phyloP scores from a whole-genome alignment of 2,888 invertebrate species.

The Abrostola triplasia region DNA sequence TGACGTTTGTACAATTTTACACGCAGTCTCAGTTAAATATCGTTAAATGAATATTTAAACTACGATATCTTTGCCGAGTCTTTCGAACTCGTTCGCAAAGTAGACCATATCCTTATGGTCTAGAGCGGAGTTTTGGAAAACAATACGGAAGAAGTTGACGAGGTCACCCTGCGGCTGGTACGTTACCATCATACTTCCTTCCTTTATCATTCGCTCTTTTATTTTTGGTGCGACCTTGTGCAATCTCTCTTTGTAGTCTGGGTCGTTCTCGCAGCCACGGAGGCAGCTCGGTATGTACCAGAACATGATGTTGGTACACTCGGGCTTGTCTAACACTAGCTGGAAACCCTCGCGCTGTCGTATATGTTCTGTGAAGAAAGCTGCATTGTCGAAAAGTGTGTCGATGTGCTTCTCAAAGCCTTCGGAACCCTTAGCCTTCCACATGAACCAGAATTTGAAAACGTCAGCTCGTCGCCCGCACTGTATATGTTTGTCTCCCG shows the following conservation, averaged over 20 bases:
- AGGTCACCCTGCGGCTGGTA: constrained; percentile 96
- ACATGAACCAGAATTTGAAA: constrained; percentile 99
- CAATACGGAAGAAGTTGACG: constrained; percentile 98
- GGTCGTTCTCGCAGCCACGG: constrained; percentile 84
- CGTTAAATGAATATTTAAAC: constrained; percentile 64
- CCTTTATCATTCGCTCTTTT: constrained; percentile 98
- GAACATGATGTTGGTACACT: constrained; percentile 98
- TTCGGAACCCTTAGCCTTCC: constrained; percentile 96
- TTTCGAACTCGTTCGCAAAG: constrained; percentile 95
- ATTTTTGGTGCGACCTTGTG: constrained; percentile 96
- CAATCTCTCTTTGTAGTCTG: constrained; percentile 90
- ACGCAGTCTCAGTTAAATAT: constrained; percentile 47
- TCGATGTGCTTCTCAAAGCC: constrained; percentile 94
- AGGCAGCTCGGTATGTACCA: constrained; percentile 97
- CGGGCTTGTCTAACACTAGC: constrained; percentile 93
- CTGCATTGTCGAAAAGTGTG: constrained; percentile 92
- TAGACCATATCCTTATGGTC: constrained; percentile 95
- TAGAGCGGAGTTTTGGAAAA: constrained; percentile 96
- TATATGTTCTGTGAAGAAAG: constrained; percentile 91
- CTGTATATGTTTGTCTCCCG: constrained; percentile 97
- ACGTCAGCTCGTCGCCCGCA: constrained; percentile 98
- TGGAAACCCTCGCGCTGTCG: constrained; percentile 91
- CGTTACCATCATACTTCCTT: constrained; percentile 98
- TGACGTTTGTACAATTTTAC: constrained; percentile 58
- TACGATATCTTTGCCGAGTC: constrained; percentile 91